phyloP scores from a whole-genome alignment of 1,140 invertebrate species.

The Diorhabda carinulata region DNA sequence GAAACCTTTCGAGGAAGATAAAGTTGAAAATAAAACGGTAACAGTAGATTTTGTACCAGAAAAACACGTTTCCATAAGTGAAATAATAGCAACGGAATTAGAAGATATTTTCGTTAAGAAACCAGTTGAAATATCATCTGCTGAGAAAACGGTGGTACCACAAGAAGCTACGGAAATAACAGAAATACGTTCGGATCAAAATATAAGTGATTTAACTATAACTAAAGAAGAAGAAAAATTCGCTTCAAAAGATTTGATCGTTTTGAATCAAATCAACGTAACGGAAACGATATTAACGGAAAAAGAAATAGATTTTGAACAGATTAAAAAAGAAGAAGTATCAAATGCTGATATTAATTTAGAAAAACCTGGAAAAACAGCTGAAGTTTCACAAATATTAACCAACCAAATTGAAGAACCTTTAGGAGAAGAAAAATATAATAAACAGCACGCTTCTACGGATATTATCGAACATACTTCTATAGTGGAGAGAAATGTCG shows the following conservation, averaged over 20 bases:
- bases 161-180: slow-evolving; percentile 29
- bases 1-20: slow-evolving; percentile 28
- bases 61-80: slow-evolving; percentile 45
- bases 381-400: slow-evolving; percentile 24
- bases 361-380: slow-evolving; percentile 28
- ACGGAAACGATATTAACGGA: slow-evolving; percentile 24
- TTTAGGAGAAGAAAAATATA: slow-evolving; percentile 18
- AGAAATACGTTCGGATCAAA: slow-evolving; percentile 37
- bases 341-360: slow-evolving; percentile 23
- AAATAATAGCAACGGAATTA: slow-evolving; percentile 47
- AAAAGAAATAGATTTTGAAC: slow-evolving; percentile 20
- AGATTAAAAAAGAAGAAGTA: slow-evolving; percentile 13
- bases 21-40: slow-evolving; percentile 24
- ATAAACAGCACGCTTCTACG: slow-evolving; percentile 21
- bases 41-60: slow-evolving; percentile 33
- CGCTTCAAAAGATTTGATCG: slow-evolving; percentile 38
- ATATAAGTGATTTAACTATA: slow-evolving; percentile 32
- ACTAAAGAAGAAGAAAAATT: slow-evolving; percentile 31
- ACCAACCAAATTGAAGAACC: slow-evolving; percentile 21
- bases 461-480: slow-evolving; percentile 38
- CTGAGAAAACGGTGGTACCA: slow-evolving; percentile 20
- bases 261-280: slow-evolving; percentile 29
- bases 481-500: slow-evolving; percentile 35
- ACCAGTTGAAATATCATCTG: slow-evolving; percentile 7
- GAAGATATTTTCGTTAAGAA: slow-evolving; percentile 44